Conservation (phyloP, 2,113 vertebrate species). For the Neoarius graeffei region DNA sequence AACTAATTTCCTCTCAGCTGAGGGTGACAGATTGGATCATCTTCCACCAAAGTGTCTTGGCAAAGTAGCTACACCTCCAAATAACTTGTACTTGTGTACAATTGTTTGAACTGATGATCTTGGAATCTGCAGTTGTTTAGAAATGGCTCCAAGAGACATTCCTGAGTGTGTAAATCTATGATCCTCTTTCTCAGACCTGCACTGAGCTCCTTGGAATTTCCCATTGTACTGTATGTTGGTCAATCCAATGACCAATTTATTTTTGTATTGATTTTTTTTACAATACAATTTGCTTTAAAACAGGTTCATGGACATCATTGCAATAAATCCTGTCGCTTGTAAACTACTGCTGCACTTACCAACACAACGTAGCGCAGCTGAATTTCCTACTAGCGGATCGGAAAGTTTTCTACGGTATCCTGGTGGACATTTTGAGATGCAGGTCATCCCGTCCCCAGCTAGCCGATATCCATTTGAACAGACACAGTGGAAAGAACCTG, state of each 20-base stretch:
- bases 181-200: no score
- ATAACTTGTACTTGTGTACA: no score
- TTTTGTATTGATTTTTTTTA: neutral
- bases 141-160: no score
- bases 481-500: constrained; percentile 62
- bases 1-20: no score
- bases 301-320: neutral
- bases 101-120: no score
- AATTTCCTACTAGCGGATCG: neutral
- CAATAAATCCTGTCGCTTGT: neutral
- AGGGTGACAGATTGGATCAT: no score
- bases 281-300: neutral
- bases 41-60: no score
- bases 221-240: no score
- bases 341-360: constrained; percentile 42
- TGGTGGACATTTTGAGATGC: constrained; percentile 59
- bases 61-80: no score
- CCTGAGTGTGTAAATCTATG: no score
- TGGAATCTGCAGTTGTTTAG: no score
- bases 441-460: constrained; percentile 58
- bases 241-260: neutral
- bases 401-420: constrained; percentile 54
- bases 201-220: no score
- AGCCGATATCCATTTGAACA: constrained; percentile 56
- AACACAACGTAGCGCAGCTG: constrained; percentile 45